Conservation (phyloP, 1,140 invertebrate genomes). For the Portunus trituberculatus region DNA sequence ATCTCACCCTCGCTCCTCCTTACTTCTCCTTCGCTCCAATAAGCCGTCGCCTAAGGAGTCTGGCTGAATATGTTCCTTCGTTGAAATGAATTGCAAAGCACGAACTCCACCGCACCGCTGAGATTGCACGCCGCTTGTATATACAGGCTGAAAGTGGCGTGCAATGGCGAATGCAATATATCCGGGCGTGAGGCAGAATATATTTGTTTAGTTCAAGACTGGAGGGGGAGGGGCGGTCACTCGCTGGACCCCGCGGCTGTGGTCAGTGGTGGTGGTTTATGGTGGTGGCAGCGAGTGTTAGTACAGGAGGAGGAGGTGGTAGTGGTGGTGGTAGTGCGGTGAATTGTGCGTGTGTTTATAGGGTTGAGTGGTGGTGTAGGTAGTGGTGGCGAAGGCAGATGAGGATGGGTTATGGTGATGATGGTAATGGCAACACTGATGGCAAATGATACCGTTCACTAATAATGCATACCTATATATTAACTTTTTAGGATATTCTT, state of each 20-base stretch:
- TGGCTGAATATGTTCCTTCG: neutral
- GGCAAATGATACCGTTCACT: neutral
- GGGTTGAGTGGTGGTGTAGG: neutral
- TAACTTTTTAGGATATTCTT: neutral
- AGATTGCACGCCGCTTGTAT: slow-evolving; percentile 10
- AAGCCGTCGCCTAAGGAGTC: neutral
- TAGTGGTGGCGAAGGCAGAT: neutral
- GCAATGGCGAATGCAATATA: slow-evolving; percentile 22
- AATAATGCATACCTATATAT: neutral
- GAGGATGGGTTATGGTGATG: neutral
- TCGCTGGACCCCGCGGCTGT: no score
- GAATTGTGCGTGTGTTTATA: neutral
- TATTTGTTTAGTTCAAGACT: slow-evolving; percentile 10
- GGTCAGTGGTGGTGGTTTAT: no score
- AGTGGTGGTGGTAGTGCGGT: neutral
- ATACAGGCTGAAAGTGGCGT: slow-evolving; percentile 9
- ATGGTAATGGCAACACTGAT: neutral
- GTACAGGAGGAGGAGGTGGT: neutral
- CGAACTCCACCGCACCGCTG: neutral
- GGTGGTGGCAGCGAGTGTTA: neutral
- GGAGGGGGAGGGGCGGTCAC: neutral
- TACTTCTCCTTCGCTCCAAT: neutral
- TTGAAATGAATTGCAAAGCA: neutral
- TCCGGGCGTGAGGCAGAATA: slow-evolving; percentile 8
- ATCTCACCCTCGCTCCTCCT: neutral